Conservation (phyloP, 37 sponge, comb jelly and placozoan species). For the Haliclona indistincta region DNA sequence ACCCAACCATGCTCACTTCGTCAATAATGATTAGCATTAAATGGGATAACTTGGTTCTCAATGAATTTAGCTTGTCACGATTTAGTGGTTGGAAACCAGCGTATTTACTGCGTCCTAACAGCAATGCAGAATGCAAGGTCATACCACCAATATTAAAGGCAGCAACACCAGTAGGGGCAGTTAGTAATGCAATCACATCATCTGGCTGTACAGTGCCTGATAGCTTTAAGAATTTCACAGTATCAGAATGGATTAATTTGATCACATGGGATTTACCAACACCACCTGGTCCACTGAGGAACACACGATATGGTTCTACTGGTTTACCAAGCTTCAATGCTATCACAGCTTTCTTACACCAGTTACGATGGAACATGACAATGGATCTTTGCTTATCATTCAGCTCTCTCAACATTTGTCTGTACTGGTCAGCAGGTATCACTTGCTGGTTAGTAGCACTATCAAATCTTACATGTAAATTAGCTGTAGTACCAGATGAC, state of each 20-base stretch:
- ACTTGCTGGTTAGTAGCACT: background rate
- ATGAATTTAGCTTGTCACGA: background rate
- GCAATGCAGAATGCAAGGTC: slow-evolving; percentile 26
- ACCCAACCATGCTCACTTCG: slow-evolving; percentile 56
- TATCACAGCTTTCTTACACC: slow-evolving; percentile 16
- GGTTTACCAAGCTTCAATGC: slow-evolving; percentile 4
- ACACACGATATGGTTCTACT: slow-evolving; percentile 21
- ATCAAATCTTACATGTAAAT: background rate
- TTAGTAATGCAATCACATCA: slow-evolving; percentile 15
- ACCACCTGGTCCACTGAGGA: slow-evolving; percentile 17
- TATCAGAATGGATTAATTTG: slow-evolving; percentile 19
- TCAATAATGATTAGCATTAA: slow-evolving; percentile 43
- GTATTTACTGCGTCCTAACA: background rate
- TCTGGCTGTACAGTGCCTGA: slow-evolving; percentile 17
- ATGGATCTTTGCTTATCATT: slow-evolving; percentile 5
- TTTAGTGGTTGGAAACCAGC: background rate
- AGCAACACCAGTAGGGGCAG: slow-evolving; percentile 17
- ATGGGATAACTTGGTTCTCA: slow-evolving; percentile 18
- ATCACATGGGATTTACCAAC: slow-evolving; percentile 16
- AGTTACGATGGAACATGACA: slow-evolving; percentile 15
- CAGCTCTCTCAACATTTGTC: background rate
- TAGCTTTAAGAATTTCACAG: slow-evolving; percentile 10
- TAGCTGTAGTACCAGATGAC: background rate
- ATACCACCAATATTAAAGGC: slow-evolving; percentile 51
- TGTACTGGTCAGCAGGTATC: background rate